These are phyloP conservation scores for Acanthis flammea DNA, from an alignment of 2,797 vertebrate genomes.

Conservation along the genomic window DNA sequence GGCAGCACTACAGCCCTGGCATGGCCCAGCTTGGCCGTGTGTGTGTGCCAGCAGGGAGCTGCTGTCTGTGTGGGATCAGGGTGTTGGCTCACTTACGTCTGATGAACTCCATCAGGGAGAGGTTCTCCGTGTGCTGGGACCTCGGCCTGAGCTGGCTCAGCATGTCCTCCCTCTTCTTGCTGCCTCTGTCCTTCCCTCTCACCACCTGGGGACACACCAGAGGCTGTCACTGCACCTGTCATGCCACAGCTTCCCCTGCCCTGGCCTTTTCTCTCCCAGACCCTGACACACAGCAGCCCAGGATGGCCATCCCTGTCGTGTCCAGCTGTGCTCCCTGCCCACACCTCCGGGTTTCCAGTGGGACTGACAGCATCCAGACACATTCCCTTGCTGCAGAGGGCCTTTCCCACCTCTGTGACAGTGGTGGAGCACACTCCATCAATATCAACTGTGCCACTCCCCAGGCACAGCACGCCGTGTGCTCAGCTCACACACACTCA, in stretches of 20 bases:
- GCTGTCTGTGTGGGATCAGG: rapidly evolving
- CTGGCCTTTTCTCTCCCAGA: rapidly evolving
- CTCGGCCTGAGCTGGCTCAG: slow-evolving; percentile 17
- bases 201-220: slow-evolving; percentile 50
- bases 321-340: not conserved
- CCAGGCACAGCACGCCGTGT: not conserved
- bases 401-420: not conserved
- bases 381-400: rapidly evolving
- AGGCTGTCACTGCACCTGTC: not conserved
- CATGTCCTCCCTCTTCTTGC: not conserved
- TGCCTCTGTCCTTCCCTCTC: not conserved
- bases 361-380: not conserved
- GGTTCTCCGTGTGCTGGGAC: slow-evolving; percentile 18
- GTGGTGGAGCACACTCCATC: not conserved
- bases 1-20: not conserved
- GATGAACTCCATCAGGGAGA: slow-evolving; percentile 82
- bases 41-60: not conserved
- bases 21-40: rapidly evolving
- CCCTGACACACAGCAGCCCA: rapidly evolving
- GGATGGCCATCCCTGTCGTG: rapidly evolving
- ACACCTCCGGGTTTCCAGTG: rapidly evolving
- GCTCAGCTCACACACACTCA: not conserved
- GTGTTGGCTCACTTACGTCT: slow-evolving; percentile 77
- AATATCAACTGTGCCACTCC: rapidly evolving
- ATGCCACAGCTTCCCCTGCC: not conserved